These are phyloP conservation scores for Sipha maydis DNA, from an alignment of 2,888 invertebrate species.

Conservation along the genomic window DNA sequence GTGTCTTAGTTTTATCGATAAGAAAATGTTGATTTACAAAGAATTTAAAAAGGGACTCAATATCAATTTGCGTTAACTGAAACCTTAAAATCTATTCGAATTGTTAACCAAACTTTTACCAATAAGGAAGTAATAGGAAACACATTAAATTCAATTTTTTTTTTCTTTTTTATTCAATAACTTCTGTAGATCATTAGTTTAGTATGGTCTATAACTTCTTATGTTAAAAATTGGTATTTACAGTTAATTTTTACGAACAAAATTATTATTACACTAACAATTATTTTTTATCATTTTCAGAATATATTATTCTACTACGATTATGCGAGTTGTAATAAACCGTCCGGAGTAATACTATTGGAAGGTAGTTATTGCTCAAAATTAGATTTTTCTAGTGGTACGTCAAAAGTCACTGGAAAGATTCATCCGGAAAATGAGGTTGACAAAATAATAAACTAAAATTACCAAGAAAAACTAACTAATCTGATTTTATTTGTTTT, in stretches of 20 bases:
- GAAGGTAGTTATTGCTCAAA: constrained; percentile 86
- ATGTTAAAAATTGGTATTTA: no score
- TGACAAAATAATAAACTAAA: background rate
- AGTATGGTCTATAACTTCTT: background rate
- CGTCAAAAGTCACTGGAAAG: constrained; percentile 48
- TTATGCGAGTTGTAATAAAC: constrained; percentile 80
- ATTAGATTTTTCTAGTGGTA: constrained; percentile 54
- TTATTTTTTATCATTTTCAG: constrained; percentile 71
- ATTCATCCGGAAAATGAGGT: constrained; percentile 55
- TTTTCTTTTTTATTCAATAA: background rate
- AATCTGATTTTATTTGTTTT: background rate
- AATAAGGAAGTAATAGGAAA: background rate
- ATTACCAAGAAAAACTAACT: background rate
- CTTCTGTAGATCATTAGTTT: background rate
- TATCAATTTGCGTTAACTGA: background rate
- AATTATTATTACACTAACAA: background rate
- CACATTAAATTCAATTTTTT: background rate
- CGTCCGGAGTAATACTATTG: constrained; percentile 84
- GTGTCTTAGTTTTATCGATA: background rate
- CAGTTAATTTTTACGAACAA: background rate
- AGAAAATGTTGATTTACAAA: background rate
- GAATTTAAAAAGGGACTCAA: background rate
- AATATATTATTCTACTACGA: constrained; percentile 93
- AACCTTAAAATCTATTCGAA: constrained; percentile 20
- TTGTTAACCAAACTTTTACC: background rate